Percentiles rank a stretch among this genome's conserved stretches.
phyloP scores from a whole-genome alignment of 2,113 vertebrate species.

The Crotalus tigris region DNA sequence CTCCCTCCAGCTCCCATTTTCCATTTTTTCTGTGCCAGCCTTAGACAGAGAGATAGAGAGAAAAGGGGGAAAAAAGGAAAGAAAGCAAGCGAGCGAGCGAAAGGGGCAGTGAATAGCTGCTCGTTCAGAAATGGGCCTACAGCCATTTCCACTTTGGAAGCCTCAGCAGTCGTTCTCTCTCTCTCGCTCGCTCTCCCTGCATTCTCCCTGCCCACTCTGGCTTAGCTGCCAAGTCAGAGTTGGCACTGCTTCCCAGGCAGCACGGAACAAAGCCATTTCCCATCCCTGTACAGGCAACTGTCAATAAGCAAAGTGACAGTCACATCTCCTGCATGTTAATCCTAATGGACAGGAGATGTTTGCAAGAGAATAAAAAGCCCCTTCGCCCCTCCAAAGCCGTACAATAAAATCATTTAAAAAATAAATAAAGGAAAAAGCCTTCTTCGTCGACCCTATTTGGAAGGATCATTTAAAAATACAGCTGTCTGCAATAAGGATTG shows the following conservation, averaged over 20 bases:
- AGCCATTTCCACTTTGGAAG: conserved; percentile 52
- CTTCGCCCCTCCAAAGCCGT: not conserved
- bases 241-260: conserved; percentile 63
- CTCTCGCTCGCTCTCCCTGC: conserved; percentile 42
- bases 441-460: not conserved
- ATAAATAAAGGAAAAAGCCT: not conserved
- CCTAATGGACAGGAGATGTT: conserved; percentile 43
- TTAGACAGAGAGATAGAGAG: conserved; percentile 39
- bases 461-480: conserved; percentile 39
- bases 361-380: conserved; percentile 7
- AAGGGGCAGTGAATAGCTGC: conserved; percentile 36
- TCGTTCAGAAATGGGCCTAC: conserved; percentile 53
- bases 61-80: conserved; percentile 18
- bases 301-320: conserved; percentile 68
- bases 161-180: conserved; percentile 52
- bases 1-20: conserved; percentile 44
- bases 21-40: conserved; percentile 62
- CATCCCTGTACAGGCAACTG: conserved; percentile 58
- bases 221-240: conserved; percentile 61
- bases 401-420: not conserved
- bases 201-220: conserved; percentile 56
- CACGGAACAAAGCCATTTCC: conserved; percentile 66
- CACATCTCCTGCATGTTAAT: conserved; percentile 69
- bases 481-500: conserved; percentile 26
- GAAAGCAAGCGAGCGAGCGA: conserved; percentile 24